Evolutionary conservation across 2,797 vertebrate species (phyloP).

Genomic region (Pseudotriccus pelzelni): DNA sequence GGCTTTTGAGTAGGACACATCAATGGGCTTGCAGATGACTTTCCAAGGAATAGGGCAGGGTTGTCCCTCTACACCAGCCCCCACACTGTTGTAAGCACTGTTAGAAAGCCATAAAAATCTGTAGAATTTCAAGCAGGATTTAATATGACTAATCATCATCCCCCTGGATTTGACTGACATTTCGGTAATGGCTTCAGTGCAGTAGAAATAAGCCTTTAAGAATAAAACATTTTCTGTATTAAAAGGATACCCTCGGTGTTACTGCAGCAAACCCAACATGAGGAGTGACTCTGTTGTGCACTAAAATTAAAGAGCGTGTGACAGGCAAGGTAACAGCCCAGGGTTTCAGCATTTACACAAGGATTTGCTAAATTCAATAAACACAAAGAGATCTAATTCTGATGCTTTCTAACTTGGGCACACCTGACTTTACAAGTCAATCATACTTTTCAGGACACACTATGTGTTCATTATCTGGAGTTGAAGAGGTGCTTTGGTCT

Average conservation of each 20-base stretch:
- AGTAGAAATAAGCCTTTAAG: not conserved
- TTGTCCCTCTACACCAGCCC: not conserved
- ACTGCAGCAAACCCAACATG: not conserved
- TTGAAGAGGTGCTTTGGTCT: not conserved
- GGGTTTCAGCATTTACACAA: not conserved
- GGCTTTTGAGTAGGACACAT: not conserved
- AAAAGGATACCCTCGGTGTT: not conserved
- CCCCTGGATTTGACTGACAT: conserved; percentile 5
- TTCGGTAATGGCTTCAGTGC: not conserved
- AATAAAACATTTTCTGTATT: not conserved
- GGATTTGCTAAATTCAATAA: not conserved
- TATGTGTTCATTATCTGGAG: not conserved
- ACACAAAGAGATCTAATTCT: not conserved
- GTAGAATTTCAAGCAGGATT: not conserved
- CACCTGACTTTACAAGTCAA: not conserved
- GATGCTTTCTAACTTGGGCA: not conserved
- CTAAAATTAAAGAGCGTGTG: not conserved
- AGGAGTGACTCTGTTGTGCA: not conserved
- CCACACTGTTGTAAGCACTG: not conserved
- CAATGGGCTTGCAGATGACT: not conserved
- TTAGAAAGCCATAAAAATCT: not conserved
- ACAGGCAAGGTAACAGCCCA: not conserved
- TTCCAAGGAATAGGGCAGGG: not conserved
- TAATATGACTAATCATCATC: not conserved
- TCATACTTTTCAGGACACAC: not conserved